A percentile compares a stretch with the other conserved stretches of the same genome.
phyloP scores from a whole-genome alignment of 2,113 vertebrate genomes.

The Bungarus multicinctus region DNA sequence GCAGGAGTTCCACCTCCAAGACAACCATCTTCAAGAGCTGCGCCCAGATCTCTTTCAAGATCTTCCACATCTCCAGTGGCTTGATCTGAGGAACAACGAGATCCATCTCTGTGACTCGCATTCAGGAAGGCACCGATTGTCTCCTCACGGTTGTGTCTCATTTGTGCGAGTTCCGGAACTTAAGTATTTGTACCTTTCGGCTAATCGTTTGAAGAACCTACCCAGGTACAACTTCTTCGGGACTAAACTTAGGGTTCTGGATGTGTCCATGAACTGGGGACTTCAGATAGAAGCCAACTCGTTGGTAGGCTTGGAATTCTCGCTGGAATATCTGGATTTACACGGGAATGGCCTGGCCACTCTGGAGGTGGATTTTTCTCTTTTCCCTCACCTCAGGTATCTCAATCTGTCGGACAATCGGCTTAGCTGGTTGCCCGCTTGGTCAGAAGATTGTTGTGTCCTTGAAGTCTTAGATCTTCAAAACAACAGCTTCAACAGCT shows the following conservation, averaged over 20 bases:
- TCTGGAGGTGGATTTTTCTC: slow-evolving; percentile 79
- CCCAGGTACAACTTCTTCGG: slow-evolving; percentile 71
- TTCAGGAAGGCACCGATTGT: slow-evolving; percentile 43
- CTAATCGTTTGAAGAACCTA: slow-evolving; percentile 75
- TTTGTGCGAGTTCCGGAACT: slow-evolving; percentile 73
- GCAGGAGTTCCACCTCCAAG: slow-evolving; percentile 77
- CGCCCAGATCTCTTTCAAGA: slow-evolving; percentile 71
- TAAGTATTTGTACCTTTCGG: slow-evolving; percentile 75
- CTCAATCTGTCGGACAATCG: slow-evolving; percentile 87
- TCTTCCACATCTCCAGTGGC: slow-evolving; percentile 73
- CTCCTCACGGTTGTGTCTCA: slow-evolving; percentile 67
- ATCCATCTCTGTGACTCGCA: slow-evolving; percentile 67
- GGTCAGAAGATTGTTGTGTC: slow-evolving; percentile 71
- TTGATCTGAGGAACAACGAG: slow-evolving; percentile 82
- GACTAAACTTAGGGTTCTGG: slow-evolving; percentile 76
- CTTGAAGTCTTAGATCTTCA: slow-evolving; percentile 87
- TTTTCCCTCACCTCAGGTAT: slow-evolving; percentile 74
- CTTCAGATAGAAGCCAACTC: slow-evolving; percentile 74
- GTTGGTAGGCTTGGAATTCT: slow-evolving; percentile 80
- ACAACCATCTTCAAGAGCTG: slow-evolving; percentile 73
- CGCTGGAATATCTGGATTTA: slow-evolving; percentile 80
- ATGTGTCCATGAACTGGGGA: slow-evolving; percentile 83
- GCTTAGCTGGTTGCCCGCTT: slow-evolving; percentile 75
- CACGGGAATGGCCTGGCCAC: slow-evolving; percentile 75
- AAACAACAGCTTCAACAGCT: slow-evolving; percentile 84